Evolutionary conservation across 2,888 invertebrate species (phyloP).

Genomic region (Drosophila conformis): DNA sequence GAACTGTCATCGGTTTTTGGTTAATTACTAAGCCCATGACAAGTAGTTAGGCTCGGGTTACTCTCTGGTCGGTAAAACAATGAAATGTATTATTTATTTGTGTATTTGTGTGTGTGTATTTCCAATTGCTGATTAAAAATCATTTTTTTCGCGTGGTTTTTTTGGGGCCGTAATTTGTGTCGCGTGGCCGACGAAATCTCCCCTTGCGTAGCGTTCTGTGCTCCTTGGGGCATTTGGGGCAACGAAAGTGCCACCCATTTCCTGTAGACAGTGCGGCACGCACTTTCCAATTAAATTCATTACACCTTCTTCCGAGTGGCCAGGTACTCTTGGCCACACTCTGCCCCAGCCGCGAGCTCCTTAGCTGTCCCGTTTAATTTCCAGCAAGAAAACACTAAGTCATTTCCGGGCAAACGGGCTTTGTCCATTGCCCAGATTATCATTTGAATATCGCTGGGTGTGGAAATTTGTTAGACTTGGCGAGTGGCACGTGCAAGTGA

Average conservation of each 20-base stretch:
- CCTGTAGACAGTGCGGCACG: constrained; percentile 49
- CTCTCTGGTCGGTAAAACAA: not conserved
- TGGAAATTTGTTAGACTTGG: constrained; percentile 38
- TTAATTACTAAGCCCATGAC: constrained; percentile 38
- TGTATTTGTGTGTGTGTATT: constrained; percentile 34
- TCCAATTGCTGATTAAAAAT: constrained; percentile 27
- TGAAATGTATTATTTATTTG: constrained; percentile 7
- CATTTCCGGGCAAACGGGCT: constrained; percentile 73
- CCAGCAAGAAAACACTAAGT: constrained; percentile 70
- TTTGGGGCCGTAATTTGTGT: constrained; percentile 55
- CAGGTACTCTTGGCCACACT: not conserved
- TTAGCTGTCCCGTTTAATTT: constrained; percentile 64
- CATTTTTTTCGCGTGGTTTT: constrained; percentile 47
- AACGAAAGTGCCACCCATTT: constrained; percentile 54
- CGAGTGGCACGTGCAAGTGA: constrained; percentile 51
- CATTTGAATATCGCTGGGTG: constrained; percentile 66
- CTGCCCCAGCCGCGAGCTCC: not conserved
- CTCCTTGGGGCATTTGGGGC: constrained; percentile 4
- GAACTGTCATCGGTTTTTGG: constrained; percentile 44
- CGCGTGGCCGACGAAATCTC: constrained; percentile 36
- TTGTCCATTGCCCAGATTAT: constrained; percentile 75
- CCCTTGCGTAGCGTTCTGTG: not conserved
- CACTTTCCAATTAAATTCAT: constrained; percentile 78
- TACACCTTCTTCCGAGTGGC: constrained; percentile 65
- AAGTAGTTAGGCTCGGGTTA: not conserved